These are phyloP conservation scores for Holocentrus rufus DNA, from an alignment of 2,797 vertebrate species.

Conservation along the genomic window DNA sequence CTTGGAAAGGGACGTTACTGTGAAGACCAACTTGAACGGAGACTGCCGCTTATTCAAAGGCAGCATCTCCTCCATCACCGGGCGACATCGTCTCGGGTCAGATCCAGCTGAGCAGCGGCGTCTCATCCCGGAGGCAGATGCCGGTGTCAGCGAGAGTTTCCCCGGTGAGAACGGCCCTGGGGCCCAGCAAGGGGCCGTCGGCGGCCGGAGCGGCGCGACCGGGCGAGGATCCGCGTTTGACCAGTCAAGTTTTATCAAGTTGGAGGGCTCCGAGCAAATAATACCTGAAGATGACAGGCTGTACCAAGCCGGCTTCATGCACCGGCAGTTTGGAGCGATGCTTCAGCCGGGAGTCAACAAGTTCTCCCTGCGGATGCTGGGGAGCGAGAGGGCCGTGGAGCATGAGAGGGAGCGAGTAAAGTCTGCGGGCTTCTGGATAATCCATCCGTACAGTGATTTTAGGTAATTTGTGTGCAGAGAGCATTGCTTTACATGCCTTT, in stretches of 20 bases:
- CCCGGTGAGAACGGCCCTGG: constrained; percentile 76
- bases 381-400: constrained; percentile 98
- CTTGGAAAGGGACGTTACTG: constrained; percentile 82
- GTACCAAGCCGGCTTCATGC: constrained; percentile 95
- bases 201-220: constrained; percentile 64
- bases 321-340: constrained; percentile 96
- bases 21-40: constrained; percentile 93
- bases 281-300: constrained; percentile 89
- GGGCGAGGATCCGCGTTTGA: constrained; percentile 78
- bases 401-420: constrained; percentile 96
- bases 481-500: constrained; percentile 5
- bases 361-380: constrained; percentile 99
- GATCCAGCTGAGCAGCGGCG: constrained; percentile 88
- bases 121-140: constrained; percentile 86
- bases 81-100: constrained; percentile 86
- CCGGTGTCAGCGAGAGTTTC: constrained; percentile 76
- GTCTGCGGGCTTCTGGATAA: constrained; percentile 98
- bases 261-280: constrained; percentile 89
- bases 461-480: constrained; percentile 84
- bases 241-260: constrained; percentile 88
- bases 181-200: constrained; percentile 69
- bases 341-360: constrained; percentile 99
- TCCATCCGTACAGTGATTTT: constrained; percentile 99
- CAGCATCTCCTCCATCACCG: constrained; percentile 92
- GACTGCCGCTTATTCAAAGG: constrained; percentile 93